Conservation (phyloP, 2,113 vertebrate species). For the Pelmatolapia mariae region DNA sequence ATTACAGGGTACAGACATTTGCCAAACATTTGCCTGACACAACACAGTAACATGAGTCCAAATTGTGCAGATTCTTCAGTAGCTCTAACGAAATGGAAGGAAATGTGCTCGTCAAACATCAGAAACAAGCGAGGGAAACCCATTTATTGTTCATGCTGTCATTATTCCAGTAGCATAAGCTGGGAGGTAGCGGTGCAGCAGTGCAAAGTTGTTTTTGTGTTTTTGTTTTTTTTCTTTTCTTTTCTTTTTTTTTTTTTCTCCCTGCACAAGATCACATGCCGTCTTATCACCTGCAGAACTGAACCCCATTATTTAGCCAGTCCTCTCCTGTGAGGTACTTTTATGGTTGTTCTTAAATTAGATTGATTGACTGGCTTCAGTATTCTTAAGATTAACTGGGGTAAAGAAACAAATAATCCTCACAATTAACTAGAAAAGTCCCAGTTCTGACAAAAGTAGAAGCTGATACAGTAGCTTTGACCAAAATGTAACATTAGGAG, state of each 20-base stretch:
- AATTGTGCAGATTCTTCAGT: not conserved
- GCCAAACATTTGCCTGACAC: not conserved
- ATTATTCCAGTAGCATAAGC: not conserved
- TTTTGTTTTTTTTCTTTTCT: not conserved
- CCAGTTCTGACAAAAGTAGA: not conserved
- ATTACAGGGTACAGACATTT: not conserved
- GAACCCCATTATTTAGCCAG: not conserved
- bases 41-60: not conserved
- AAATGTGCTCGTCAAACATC: not conserved
- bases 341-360: not conserved
- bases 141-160: not conserved
- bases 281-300: not conserved
- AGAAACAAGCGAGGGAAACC: not conserved
- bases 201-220: not conserved
- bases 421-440: not conserved
- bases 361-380: not conserved
- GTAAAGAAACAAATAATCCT: not conserved
- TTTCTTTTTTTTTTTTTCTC: not conserved
- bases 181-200: not conserved
- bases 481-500: not conserved
- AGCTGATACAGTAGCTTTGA: not conserved
- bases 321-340: not conserved
- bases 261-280: not conserved
- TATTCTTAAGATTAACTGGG: not conserved
- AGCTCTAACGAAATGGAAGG: not conserved